Evolutionary conservation across 2,888 invertebrate genomes (phyloP).

Genomic region (Drosophila ustulata): DNA sequence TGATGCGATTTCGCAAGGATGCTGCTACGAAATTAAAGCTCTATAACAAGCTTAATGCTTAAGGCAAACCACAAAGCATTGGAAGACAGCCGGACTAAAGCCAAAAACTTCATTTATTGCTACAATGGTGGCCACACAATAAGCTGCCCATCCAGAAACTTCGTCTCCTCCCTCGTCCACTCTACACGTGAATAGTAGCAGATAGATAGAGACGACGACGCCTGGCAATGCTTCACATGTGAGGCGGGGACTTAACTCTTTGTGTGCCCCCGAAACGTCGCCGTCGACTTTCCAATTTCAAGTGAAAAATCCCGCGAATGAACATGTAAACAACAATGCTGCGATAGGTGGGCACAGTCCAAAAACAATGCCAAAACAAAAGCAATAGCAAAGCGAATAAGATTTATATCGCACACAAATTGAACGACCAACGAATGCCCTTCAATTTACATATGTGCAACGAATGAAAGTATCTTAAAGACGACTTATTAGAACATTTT

Average conservation of each 20-base stretch:
- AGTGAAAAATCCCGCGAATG: constrained; percentile 81
- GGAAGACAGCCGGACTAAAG: constrained; percentile 26
- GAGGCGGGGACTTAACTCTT: constrained; percentile 74
- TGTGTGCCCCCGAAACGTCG: constrained; percentile 52
- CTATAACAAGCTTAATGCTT: constrained; percentile 76
- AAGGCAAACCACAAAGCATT: constrained; percentile 57
- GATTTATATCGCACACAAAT: constrained; percentile 17
- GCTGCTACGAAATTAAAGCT: constrained; percentile 74
- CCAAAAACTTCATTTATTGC: constrained; percentile 72
- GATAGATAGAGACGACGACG: constrained; percentile 6
- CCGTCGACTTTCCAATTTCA: constrained; percentile 77
- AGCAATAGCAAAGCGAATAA: constrained; percentile 38
- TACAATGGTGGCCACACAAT: constrained; percentile 68
- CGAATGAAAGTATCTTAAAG: neutral
- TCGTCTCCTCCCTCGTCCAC: neutral
- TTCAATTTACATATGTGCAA: neutral
- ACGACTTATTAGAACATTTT: too few relatives aligned
- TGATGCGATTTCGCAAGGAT: constrained; percentile 77
- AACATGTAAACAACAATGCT: constrained; percentile 74
- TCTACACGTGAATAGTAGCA: neutral
- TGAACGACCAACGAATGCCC: constrained; percentile 24
- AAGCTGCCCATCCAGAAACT: constrained; percentile 35
- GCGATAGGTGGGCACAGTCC: constrained; percentile 63
- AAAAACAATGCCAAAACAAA: constrained; percentile 43
- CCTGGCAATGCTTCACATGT: constrained; percentile 48